Percentiles rank a stretch among this genome's conserved stretches.
Evolutionary conservation across 2,113 vertebrate species (phyloP).

Genomic region (Burhinus bistriatus): DNA sequence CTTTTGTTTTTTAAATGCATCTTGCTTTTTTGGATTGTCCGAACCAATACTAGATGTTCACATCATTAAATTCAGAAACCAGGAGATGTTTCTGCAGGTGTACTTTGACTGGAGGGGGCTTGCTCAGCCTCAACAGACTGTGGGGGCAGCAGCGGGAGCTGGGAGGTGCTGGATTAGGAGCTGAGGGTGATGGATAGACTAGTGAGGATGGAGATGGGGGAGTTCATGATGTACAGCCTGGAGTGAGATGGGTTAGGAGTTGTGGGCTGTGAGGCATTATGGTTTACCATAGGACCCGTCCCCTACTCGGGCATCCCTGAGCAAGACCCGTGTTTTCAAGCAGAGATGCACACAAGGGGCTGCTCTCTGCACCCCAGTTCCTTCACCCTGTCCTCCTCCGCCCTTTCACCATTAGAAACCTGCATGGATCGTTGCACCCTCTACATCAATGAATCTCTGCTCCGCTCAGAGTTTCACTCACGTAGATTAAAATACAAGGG

Average conservation of each 20-base stretch:
- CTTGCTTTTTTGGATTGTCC: not conserved
- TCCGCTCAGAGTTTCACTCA: not conserved
- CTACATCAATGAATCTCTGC: not conserved
- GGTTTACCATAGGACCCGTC: not conserved
- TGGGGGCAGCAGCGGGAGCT: accelerated
- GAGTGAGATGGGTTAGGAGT: not conserved
- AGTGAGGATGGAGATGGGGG: not conserved
- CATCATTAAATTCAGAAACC: not conserved
- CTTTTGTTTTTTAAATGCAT: not conserved
- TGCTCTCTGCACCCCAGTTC: not conserved
- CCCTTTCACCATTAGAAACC: not conserved
- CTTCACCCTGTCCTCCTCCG: not conserved
- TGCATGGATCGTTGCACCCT: not conserved
- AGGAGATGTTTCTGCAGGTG: not conserved
- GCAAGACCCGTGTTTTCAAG: not conserved
- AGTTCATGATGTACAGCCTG: too few relatives aligned
- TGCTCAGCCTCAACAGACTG: not conserved
- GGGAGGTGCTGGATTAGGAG: not conserved
- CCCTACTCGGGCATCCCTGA: not conserved
- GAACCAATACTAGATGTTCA: not conserved
- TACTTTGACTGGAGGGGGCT: not conserved
- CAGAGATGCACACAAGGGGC: not conserved
- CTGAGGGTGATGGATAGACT: accelerated
- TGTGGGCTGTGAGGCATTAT: too few relatives aligned
- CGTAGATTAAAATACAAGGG: not conserved